Conservation (phyloP, 2,797 vertebrate species). For the Thalassophryne amazonica region DNA sequence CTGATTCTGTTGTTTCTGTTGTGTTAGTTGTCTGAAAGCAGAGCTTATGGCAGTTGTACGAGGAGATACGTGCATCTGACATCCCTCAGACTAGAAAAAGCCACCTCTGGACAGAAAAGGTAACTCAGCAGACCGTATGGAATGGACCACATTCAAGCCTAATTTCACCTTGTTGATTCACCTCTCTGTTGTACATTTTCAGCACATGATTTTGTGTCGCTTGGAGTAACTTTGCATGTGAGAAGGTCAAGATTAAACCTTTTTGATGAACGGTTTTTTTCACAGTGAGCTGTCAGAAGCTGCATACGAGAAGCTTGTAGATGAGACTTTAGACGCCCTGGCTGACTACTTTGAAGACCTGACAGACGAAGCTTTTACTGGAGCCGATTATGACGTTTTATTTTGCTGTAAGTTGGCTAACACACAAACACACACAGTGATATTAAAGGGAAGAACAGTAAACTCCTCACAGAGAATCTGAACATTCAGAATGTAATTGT, state of each 20-base stretch:
- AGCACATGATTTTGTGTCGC: too few relatives aligned
- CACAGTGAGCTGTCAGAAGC: slow-evolving; percentile 85
- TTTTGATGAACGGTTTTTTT: too few relatives aligned
- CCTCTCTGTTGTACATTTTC: too few relatives aligned
- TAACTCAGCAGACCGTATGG: neutral
- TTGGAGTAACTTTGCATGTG: too few relatives aligned
- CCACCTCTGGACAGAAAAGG: slow-evolving; percentile 28
- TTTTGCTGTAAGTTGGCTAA: too few relatives aligned
- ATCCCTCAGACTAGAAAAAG: neutral
- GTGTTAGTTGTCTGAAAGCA: slow-evolving; percentile 29
- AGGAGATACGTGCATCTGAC: slow-evolving; percentile 54
- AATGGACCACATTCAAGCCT: too few relatives aligned
- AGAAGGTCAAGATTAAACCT: too few relatives aligned
- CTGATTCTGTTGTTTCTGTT: neutral
- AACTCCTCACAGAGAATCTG: too few relatives aligned
- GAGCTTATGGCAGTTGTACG: neutral
- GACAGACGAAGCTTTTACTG: slow-evolving; percentile 80
- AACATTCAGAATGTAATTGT: too few relatives aligned
- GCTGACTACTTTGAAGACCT: slow-evolving; percentile 94
- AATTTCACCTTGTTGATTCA: too few relatives aligned
- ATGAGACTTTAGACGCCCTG: slow-evolving; percentile 88
- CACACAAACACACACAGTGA: too few relatives aligned
- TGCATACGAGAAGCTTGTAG: slow-evolving; percentile 86
- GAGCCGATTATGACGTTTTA: slow-evolving; percentile 87
- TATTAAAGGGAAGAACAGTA: too few relatives aligned